Evolutionary conservation across 2,113 vertebrate species (phyloP).

Genomic region (Heterochromis multidens): DNA sequence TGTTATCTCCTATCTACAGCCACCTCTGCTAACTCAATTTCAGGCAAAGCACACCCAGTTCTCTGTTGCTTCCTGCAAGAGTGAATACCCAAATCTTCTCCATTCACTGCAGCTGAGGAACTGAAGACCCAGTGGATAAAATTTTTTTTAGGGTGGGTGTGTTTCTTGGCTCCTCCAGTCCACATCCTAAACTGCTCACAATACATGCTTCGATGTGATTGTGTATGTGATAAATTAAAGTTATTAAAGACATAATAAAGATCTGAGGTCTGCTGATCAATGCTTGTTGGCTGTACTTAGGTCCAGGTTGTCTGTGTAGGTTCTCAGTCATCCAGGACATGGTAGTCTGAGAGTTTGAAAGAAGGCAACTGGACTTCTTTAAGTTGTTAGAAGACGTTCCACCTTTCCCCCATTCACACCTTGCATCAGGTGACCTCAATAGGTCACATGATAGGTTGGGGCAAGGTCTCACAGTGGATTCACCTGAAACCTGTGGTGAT

Average conservation of each 20-base stretch:
- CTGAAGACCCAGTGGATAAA: background rate
- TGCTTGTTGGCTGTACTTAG: background rate
- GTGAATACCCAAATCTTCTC: background rate
- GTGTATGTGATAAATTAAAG: no score
- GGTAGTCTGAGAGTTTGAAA: no score
- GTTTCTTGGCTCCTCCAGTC: background rate
- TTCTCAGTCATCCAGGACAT: no score
- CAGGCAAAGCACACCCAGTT: background rate
- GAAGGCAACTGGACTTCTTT: no score
- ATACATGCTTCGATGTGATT: background rate
- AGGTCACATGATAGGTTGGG: no score
- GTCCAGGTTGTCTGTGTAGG: no score
- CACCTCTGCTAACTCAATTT: background rate
- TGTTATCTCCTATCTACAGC: background rate
- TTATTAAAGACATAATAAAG: background rate
- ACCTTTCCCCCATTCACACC: no score
- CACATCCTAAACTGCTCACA: background rate
- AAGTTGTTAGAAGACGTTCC: no score
- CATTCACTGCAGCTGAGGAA: background rate
- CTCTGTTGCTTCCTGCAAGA: background rate
- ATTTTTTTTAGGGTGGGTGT: background rate
- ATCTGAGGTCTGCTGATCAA: background rate
- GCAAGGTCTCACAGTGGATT: no score
- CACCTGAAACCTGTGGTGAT: no score
- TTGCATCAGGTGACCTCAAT: no score